Conservation (phyloP, 2,797 vertebrate species). For the Spea hammondii region DNA sequence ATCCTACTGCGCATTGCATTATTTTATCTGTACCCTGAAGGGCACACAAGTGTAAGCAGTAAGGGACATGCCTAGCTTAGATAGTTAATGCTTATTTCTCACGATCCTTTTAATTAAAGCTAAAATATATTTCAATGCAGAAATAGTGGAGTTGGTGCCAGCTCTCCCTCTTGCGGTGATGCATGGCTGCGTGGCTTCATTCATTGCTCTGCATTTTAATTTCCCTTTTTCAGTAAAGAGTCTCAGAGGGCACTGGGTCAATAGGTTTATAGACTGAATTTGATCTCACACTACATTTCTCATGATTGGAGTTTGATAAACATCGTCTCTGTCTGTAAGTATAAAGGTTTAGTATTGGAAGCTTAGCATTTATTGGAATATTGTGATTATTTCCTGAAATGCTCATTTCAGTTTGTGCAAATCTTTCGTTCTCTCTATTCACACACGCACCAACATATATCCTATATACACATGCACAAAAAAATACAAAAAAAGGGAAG, state of each 20-base stretch:
- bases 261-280: constrained; percentile 52
- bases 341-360: background rate
- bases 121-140: constrained; percentile 48
- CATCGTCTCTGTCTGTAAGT: constrained; percentile 26
- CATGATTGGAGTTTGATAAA: constrained; percentile 40
- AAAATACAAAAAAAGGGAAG: too few species aligned
- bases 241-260: constrained; percentile 47
- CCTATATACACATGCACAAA: too few species aligned
- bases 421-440: too few species aligned
- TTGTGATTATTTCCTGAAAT: background rate
- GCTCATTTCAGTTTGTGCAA: too few species aligned
- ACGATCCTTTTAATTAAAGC: constrained; percentile 47
- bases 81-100: constrained; percentile 35
- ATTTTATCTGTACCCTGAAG: background rate
- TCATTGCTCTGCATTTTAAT: constrained; percentile 43
- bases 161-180: constrained; percentile 24
- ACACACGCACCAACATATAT: too few species aligned
- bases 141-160: constrained; percentile 34
- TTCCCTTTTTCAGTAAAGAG: constrained; percentile 46
- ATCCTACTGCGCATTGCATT: background rate
- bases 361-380: background rate
- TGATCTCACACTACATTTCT: constrained; percentile 48
- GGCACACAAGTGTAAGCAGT: background rate
- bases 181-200: constrained; percentile 35
- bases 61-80: background rate